phyloP scores from a whole-genome alignment of 1,140 invertebrate species.

The Drosophila nebulosa region DNA sequence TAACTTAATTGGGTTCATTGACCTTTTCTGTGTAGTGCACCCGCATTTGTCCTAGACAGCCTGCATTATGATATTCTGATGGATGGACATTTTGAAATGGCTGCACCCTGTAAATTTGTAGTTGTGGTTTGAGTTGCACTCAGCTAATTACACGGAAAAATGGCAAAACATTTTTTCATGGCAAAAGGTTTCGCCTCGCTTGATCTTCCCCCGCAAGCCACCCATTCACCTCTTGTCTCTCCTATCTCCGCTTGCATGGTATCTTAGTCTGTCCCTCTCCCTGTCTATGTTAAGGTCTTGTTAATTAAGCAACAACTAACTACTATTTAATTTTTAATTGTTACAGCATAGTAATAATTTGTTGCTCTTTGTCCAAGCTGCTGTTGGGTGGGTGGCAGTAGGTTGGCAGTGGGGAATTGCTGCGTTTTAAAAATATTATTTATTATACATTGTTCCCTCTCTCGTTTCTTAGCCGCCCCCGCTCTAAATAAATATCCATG shows the following conservation, averaged over 20 bases:
- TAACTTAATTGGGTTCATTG: neutral
- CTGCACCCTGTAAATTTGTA: neutral
- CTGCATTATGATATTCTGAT: neutral
- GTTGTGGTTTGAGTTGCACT: conserved; percentile 11
- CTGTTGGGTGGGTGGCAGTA: neutral
- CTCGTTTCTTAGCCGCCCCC: conserved; percentile 46
- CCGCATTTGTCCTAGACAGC: neutral
- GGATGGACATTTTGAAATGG: neutral
- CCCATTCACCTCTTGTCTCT: neutral
- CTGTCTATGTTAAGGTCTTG: conserved; percentile 51
- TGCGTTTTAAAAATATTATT: neutral
- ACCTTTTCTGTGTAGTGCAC: neutral
- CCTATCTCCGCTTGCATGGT: neutral
- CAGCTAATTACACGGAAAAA: conserved; percentile 33
- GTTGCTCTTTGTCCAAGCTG: neutral
- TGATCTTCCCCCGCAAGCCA: neutral
- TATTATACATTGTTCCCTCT: no score
- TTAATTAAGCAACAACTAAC: conserved; percentile 67
- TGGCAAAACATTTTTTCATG: neutral
- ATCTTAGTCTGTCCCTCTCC: neutral
- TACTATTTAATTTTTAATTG: conserved; percentile 72
- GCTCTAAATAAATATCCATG: conserved; percentile 60
- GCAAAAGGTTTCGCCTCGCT: conserved; percentile 10
- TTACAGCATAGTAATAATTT: conserved; percentile 51
- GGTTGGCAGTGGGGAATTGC: conserved; percentile 11